Base-by-base conservation (phyloP, 2,797 vertebrate species). In the Brachymystax lenok region DNA sequence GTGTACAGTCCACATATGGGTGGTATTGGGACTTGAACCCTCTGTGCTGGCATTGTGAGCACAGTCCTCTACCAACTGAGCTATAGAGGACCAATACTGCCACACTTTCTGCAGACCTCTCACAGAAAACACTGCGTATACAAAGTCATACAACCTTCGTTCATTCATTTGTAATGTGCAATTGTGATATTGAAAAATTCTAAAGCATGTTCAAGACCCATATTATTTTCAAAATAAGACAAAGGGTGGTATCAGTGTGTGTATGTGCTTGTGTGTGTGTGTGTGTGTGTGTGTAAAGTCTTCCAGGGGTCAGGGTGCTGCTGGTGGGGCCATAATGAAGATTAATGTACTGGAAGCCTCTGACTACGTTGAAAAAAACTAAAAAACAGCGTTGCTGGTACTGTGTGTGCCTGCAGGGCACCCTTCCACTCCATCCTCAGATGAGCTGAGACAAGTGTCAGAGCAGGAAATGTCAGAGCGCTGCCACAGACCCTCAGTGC, bases 381-480 rank as follows among this genome's bases (percentile, higher is more conserved):
- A 93, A 89, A 92, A 92, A 81, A 88, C 95, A 92, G 90, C 83
- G 83, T 90, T 46, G 82, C 85, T 88, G 88, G 89, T 88, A 90
- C 87, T 76, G 83, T 88, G 79, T 90, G 86, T 93, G 86, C 91
- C 93, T 92, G 80, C 85, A 89, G 91, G 92, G 91, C 88, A 87
- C 83, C 87, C 87, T 81, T 91, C 90, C 90, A 86, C 82, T 85
- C 81, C 87, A 84, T 83, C 78, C 84, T 88, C 86, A 92, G 89
- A 93, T 93, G 89, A 94, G 93, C 91, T 91, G 87, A 93, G 93
- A 94, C 92, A 94, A 91, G 93, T 85, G 86, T 85, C 85, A 83
- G 50, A 82, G 76, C 67, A 50, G 67, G 51, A 72, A 73, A 81
- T 63, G 54, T 86, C 83, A 84, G 46, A 73, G 63, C 71, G 30